phyloP scores from a whole-genome alignment of 2,797 vertebrate genomes.

The Astyanax mexicanus region DNA sequence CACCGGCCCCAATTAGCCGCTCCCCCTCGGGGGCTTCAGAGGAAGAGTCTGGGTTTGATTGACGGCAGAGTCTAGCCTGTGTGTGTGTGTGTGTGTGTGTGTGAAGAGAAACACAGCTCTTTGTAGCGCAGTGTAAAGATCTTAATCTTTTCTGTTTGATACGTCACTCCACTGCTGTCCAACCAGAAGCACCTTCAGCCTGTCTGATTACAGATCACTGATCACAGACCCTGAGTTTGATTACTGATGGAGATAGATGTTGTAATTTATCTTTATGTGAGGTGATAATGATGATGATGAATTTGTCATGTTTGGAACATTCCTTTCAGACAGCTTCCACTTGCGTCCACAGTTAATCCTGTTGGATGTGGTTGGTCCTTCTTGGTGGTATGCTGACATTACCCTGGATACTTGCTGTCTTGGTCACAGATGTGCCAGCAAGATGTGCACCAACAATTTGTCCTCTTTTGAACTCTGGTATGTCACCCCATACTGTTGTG shows the following conservation, averaged over 20 bases:
- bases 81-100: too few species aligned
- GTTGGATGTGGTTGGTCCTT: too few species aligned
- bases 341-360: too few species aligned
- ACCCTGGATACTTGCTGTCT: too few species aligned
- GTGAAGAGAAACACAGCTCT: neutral
- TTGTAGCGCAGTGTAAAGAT: neutral
- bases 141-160: neutral
- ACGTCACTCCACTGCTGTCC: conserved; percentile 26
- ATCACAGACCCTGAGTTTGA: neutral
- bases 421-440: too few species aligned
- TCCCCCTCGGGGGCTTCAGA: conserved; percentile 49
- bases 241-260: neutral
- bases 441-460: too few species aligned
- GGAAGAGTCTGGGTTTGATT: conserved; percentile 50
- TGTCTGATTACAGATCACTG: neutral
- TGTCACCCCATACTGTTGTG: too few species aligned
- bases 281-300: neutral
- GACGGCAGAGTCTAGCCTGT: conserved; percentile 37
- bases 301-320: too few species aligned
- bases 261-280: neutral
- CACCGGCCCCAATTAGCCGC: conserved; percentile 64
- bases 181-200: neutral
- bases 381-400: too few species aligned
- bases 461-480: too few species aligned
- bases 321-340: too few species aligned